Conservation (phyloP, 2,113 vertebrate genomes). For the Tragelaphus scriptus region DNA sequence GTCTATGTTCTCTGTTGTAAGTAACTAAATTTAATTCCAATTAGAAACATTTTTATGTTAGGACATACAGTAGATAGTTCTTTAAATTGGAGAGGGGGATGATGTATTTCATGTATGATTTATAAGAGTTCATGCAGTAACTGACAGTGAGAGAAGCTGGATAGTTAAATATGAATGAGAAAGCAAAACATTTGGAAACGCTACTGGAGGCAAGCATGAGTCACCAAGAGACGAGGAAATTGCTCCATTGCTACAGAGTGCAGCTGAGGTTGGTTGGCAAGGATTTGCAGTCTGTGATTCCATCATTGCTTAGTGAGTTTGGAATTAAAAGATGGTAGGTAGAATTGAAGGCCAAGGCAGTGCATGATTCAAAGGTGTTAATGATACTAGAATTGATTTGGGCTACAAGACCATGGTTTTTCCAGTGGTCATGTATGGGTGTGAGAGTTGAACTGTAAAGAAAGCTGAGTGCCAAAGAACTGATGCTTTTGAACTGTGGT, state of each 20-base stretch:
- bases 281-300: background rate
- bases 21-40: conserved; percentile 24
- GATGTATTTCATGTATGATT: background rate
- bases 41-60: background rate
- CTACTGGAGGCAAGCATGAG: background rate
- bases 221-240: background rate
- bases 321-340: background rate
- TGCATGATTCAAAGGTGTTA: no score
- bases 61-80: background rate
- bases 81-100: background rate
- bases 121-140: background rate
- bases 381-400: no score
- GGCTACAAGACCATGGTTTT: no score
- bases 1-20: background rate
- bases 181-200: background rate
- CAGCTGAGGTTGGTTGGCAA: conserved; percentile 42
- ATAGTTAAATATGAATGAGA: background rate
- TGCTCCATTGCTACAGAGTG: background rate
- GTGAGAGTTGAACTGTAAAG: no score
- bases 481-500: no score
- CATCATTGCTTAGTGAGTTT: background rate
- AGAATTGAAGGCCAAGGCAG: no score
- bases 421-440: no score
- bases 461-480: no score
- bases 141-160: background rate